Evolutionary conservation across 53 echinoderm and acorn worm genomes (phyloP), one percentile per base, ranked within the genome.

Genomic region (Hippasteria phrygiana): DNA sequence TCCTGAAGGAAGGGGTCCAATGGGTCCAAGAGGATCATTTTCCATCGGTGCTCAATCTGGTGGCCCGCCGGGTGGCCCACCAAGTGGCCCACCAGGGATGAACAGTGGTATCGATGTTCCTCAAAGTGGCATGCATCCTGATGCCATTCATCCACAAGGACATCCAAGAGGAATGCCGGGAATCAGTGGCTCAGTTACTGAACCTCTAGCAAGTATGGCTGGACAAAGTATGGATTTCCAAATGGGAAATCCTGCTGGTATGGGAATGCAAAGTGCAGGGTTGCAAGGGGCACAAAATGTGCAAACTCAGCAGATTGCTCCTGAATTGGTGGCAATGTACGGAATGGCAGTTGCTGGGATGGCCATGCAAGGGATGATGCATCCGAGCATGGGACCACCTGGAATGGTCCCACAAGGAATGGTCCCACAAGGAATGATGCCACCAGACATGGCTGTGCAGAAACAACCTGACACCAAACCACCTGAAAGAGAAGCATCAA

Each of bases 1-100:
- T 12, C 40, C 78, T 51, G 73, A 46, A 6, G 87, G 87, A 62
- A 73, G 46, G 7, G 90, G 84, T 43, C 55, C 83, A 41, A 75
- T 76, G 28, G 87, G 78, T 2, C 87, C 71, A 6, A 39, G 83
- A 62, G 71, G 51, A 9, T 26, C 59, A 45, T 6, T 12, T 35
- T 35, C 16, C 2, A 35, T 17, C 47, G 47, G 29, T 48, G 36
- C 18, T 27, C n/a, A 24, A 18, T 24, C 29, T 22, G 16, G 41
- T 62, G 18, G 67, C 28, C 53, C 41, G 7, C 41, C 29, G 46
- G 47, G 29, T 48, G 36, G 50, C n/a, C n/a, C n/a, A 18, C 50
- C 29, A 47, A n/a, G 41, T 62, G 18, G 67, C 28, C 53, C 41
- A 5, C 41, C 29, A 4, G 41, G 17, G 28, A 14, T 47, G 26